These are phyloP conservation scores for Melanophora roralis DNA, from an alignment of 2,888 invertebrate genomes.

Conservation along the genomic window DNA sequence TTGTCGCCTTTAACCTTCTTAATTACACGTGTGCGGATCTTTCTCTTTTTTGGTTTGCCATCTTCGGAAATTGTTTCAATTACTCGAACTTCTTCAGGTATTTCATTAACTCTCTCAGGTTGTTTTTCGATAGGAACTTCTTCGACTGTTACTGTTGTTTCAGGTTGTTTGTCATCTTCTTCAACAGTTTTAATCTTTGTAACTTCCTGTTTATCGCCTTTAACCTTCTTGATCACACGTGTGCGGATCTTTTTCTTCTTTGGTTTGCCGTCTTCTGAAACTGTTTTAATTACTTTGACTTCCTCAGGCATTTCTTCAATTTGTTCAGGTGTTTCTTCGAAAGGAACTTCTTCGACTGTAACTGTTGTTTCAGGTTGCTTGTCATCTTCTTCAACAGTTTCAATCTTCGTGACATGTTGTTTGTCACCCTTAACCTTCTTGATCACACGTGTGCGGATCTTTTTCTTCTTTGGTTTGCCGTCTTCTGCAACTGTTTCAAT, in stretches of 20 bases:
- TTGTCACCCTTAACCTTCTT: slow-evolving; percentile 51
- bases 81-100: slow-evolving; percentile 50
- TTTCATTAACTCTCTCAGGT: slow-evolving; percentile 39
- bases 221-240: slow-evolving; percentile 65
- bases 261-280: slow-evolving; percentile 69
- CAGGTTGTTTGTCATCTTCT: slow-evolving; percentile 64
- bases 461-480: slow-evolving; percentile 53
- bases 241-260: slow-evolving; percentile 65
- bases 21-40: slow-evolving; percentile 49
- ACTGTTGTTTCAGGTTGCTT: slow-evolving; percentile 56
- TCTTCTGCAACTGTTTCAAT: slow-evolving; percentile 51
- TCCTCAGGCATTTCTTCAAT: slow-evolving; percentile 55
- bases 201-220: slow-evolving; percentile 66
- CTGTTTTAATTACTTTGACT: slow-evolving; percentile 68
- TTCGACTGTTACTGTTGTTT: slow-evolving; percentile 64
- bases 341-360: slow-evolving; percentile 45
- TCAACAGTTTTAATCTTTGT: slow-evolving; percentile 66
- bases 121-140: slow-evolving; percentile 52
- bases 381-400: slow-evolving; percentile 55
- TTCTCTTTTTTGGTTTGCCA: slow-evolving; percentile 53
- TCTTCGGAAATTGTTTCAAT: slow-evolving; percentile 56
- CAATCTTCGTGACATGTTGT: slow-evolving; percentile 56
- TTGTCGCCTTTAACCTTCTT: slow-evolving; percentile 55
- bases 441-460: slow-evolving; percentile 46
- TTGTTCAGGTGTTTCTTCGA: slow-evolving; percentile 42